Conservation (phyloP, 2,113 vertebrate species). For the Clarias macrocephalus region DNA sequence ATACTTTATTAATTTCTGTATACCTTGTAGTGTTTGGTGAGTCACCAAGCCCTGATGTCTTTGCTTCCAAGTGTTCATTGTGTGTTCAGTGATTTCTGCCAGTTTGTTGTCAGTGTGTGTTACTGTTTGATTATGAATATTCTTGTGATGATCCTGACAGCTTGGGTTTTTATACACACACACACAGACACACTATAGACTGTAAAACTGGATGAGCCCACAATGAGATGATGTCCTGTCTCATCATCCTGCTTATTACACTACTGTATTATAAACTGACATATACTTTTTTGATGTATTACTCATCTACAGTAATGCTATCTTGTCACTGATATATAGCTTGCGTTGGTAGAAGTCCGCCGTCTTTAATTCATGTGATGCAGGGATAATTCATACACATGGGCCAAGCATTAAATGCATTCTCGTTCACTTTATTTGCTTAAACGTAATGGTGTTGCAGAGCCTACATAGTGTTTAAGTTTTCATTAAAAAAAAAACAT, state of each 20-base stretch:
- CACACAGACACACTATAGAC: background rate
- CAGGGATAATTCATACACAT: background rate
- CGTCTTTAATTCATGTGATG: background rate
- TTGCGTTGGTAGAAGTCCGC: background rate
- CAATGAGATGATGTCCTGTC: background rate
- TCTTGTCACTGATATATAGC: background rate
- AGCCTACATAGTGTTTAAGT: background rate
- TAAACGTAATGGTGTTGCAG: background rate
- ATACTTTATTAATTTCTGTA: background rate
- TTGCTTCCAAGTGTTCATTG: background rate
- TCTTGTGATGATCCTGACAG: background rate
- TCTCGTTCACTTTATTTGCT: background rate
- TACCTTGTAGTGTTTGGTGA: background rate
- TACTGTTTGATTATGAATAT: background rate
- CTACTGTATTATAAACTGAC: background rate
- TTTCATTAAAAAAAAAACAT: no score
- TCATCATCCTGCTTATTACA: background rate
- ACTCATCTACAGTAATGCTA: background rate
- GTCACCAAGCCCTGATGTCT: background rate
- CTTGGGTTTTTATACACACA: background rate
- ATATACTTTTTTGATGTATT: background rate
- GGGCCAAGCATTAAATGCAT: background rate
- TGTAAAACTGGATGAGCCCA: background rate
- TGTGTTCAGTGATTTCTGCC: background rate
- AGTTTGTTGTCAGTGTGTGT: background rate